phyloP scores from a whole-genome alignment of 2,113 vertebrate genomes.

The Pitta sordida region DNA sequence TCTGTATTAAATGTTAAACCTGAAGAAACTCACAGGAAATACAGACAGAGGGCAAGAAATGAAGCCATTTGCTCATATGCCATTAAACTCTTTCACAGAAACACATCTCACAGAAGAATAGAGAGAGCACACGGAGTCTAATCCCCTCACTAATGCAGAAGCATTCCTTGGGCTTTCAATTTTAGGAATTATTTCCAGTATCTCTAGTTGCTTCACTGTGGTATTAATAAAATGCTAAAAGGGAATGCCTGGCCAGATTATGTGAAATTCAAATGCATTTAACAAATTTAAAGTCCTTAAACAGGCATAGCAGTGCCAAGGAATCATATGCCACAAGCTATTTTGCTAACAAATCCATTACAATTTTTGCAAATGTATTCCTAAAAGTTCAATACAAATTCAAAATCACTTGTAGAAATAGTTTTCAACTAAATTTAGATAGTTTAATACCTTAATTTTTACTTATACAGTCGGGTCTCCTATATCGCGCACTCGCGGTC shows the following conservation, averaged over 20 bases:
- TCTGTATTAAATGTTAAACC: neutral
- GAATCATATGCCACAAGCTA: neutral
- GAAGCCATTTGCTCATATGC: rapidly evolving
- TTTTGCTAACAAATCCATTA: neutral
- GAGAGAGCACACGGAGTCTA: neutral
- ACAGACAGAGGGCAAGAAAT: neutral
- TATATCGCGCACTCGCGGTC: too few relatives aligned
- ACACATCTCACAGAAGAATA: rapidly evolving
- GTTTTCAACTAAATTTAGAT: neutral
- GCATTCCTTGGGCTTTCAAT: neutral
- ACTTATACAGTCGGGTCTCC: too few relatives aligned
- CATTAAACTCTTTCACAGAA: neutral
- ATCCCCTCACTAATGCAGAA: neutral
- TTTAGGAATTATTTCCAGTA: neutral
- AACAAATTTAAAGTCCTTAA: neutral
- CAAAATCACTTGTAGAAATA: neutral
- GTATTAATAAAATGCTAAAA: neutral
- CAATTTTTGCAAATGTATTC: neutral
- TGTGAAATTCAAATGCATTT: neutral
- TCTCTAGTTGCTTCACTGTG: neutral
- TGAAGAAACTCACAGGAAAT: neutral
- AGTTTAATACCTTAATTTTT: neutral
- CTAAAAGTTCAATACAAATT: neutral
- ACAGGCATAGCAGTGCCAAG: neutral
- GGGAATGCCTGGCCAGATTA: rapidly evolving